Evolutionary conservation across 2,113 vertebrate genomes (phyloP), one percentile per base, ranked within the genome.

Genomic region (Zootoca vivipara): DNA sequence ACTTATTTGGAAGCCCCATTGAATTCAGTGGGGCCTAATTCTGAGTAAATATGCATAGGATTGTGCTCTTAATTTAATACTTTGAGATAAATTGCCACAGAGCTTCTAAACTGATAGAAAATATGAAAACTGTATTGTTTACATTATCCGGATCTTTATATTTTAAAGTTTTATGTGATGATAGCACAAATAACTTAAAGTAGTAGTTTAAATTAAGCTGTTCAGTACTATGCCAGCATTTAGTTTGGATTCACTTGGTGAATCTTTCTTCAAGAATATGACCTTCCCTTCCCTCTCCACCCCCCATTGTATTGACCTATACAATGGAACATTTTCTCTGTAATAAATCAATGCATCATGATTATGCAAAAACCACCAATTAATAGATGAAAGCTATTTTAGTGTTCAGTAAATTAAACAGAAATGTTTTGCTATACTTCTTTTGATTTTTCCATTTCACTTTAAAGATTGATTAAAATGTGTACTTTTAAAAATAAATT

Each of bases 61-160:
- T 78, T 86, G 5, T 26, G 30, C 42, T 78, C 20, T 38, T 65
- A 93, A 95, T 92, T 94, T 95, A 94, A 96, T 95, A 95, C 75
- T 96, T 93, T 94, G 91, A 95, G 92, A 88, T 94, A 90, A 93
- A 89, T 95, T 93, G 92, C 92, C 96, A 94, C 96, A 96, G 95
- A 97, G 95, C 95, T 95, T 96, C 95, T 89, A 96, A 89, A 82
- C 91, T 95, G 93, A 96, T 96, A 95, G 92, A 93, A 96, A 95
- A 95, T 95, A 95, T 96, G 93, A 96, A 86, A 90, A 93, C 94
- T 96, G 96, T 94, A 95, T 92, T 97, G 94, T 95, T 92, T 96
- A 95, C 96, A 96, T 94, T 92, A 92, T 87, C 93, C 94, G 90
- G 90, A 58, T 97, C 96, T 97, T 97, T 96, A 96, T 65, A 95